These are phyloP conservation scores for Podotricha telesiphe DNA, from an alignment of 2,888 invertebrate species.

Conservation along the genomic window DNA sequence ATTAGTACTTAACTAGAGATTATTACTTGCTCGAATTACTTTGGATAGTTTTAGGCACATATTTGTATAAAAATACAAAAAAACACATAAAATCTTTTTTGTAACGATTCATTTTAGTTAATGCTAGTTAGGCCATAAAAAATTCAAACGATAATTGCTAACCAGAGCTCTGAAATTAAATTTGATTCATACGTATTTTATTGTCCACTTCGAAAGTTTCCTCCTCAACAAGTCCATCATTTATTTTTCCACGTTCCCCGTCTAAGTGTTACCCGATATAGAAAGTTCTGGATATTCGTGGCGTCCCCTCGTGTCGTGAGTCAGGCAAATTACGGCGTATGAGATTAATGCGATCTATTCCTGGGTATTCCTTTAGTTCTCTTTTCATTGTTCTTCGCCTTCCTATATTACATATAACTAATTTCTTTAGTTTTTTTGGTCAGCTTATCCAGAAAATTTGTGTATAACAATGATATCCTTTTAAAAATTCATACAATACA, in stretches of 20 bases:
- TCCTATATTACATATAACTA: not conserved
- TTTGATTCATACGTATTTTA: conserved; percentile 40
- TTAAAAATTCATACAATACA: not conserved
- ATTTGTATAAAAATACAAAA: not conserved
- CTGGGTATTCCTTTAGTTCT: conserved; percentile 59
- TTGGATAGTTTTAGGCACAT: no score
- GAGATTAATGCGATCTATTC: conserved; percentile 80
- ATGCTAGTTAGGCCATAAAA: conserved; percentile 5
- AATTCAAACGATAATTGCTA: conserved; percentile 22
- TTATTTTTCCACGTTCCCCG: conserved; percentile 62
- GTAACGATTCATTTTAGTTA: not conserved
- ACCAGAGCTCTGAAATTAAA: conserved; percentile 23
- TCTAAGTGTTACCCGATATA: conserved; percentile 72
- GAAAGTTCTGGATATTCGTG: conserved; percentile 70
- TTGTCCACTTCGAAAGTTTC: conserved; percentile 40
- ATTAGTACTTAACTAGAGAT: not conserved
- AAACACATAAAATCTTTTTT: not conserved
- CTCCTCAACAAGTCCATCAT: conserved; percentile 41
- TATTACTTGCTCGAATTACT: no score
- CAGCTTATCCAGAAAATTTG: not conserved
- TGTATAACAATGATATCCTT: not conserved
- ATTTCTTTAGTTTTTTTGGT: not conserved
- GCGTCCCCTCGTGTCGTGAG: conserved; percentile 77
- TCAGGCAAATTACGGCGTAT: conserved; percentile 78
- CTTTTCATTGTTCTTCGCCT: conserved; percentile 64